Base-by-base conservation (phyloP, 2,113 vertebrate genomes). In the Agelaius phoeniceus region DNA sequence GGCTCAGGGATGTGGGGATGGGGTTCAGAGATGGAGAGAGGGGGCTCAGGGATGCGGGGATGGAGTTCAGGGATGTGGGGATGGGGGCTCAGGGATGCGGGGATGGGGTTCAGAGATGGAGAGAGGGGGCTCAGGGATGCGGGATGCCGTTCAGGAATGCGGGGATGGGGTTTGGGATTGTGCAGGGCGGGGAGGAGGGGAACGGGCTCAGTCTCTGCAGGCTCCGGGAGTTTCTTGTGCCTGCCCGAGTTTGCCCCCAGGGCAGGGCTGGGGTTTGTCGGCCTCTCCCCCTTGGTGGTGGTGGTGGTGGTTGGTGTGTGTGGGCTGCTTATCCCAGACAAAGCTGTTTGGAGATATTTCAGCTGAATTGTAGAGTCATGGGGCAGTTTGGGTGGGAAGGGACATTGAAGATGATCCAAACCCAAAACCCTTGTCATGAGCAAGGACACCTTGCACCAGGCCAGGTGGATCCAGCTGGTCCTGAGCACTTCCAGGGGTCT, bases 221-320 rank as follows among this genome's bases (percentile, higher is more conserved):
- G 20, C n/a, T 0, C 17, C 1, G 0, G 11, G 43, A 10, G 4
- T 24, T 59, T n/a, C 23, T 30, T 22, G 31, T 35, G 6, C 31
- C 13, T 35, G 5, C 39, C 61, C 1, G 1, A 11, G 31, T 30
- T 11, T 39, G 4, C 1, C 28, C 22, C 59, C 1, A 1, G 0
- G 3, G 39, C 44, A 27, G 44, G 0, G 2, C 55, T 24, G 75
- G 41, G 31, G 24, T 17, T 24, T 31, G 11, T 22, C 16, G 31
- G 27, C 9, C 13, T 37, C 18, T 5, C 16, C 21, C 11, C 22
- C 11, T 30, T 3, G 8, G 39, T 17, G 24, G 7, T 4, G 23
- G 7, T 4, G 23, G 10, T 26, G 2, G 49, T 1, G 8, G 14
- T n/a, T n/a, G 10, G 43, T 16, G 16, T 31, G 24, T 0, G 3